Conservation (phyloP, 92 coral and sea anemone genomes). For the Heteractis magnifica region DNA sequence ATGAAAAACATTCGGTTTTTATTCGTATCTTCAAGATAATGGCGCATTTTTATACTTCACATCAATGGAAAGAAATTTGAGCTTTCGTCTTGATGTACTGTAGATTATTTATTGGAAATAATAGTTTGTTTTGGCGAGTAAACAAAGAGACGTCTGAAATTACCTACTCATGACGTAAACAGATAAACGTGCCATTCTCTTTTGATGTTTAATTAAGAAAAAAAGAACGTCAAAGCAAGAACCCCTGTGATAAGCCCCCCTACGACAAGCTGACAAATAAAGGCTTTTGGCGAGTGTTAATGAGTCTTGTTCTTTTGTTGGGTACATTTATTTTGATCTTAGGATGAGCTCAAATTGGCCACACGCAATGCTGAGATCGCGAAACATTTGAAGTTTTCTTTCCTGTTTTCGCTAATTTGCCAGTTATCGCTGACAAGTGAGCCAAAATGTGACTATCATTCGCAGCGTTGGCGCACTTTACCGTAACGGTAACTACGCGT, state of each 20-base stretch:
- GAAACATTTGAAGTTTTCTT: background rate
- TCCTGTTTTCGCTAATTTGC: no score
- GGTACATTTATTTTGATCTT: background rate
- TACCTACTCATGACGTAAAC: background rate
- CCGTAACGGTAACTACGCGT: no score
- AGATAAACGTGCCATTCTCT: background rate
- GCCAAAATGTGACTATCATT: no score
- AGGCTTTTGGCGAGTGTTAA: background rate
- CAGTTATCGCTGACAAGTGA: no score
- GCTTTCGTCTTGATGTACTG: background rate
- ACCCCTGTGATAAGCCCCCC: slow-evolving; percentile 9
- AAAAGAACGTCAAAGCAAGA: background rate
- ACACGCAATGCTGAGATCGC: slow-evolving; percentile 1
- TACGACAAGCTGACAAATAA: background rate
- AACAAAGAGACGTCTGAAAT: background rate
- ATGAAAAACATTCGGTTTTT: no score
- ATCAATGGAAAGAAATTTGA: background rate
- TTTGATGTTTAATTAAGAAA: background rate
- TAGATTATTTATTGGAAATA: background rate
- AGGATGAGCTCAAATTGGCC: background rate
- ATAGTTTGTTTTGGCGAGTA: background rate
- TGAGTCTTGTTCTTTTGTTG: background rate
- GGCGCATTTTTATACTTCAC: background rate
- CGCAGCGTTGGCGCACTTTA: no score
- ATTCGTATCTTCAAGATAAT: no score